These are phyloP conservation scores for Enteromius fasciolatus DNA, from an alignment of 2,797 vertebrate genomes.

Conservation along the genomic window DNA sequence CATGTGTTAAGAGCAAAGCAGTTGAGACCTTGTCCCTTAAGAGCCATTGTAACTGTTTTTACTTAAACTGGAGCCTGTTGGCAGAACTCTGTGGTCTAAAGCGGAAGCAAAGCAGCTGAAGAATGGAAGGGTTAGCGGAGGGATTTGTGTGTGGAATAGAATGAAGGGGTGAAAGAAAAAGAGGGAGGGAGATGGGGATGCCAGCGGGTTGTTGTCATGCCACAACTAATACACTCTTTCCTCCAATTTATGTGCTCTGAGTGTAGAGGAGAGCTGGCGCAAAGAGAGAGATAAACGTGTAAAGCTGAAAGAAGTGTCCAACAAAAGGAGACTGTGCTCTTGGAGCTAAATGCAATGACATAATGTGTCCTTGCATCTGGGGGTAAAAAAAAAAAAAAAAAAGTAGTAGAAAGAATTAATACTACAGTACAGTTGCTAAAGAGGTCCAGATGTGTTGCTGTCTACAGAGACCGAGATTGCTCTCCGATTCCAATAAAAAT, in stretches of 20 bases:
- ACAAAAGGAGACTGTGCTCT: slow-evolving; percentile 37
- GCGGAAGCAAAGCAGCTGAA: slow-evolving; percentile 59
- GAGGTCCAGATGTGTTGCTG: not conserved
- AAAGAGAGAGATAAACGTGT: slow-evolving; percentile 4
- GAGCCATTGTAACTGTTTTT: slow-evolving; percentile 29
- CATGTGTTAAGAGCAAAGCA: not conserved
- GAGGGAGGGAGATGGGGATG: slow-evolving; percentile 62
- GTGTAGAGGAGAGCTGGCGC: slow-evolving; percentile 22
- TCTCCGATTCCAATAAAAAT: too few relatives aligned
- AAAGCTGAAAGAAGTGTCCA: slow-evolving; percentile 25
- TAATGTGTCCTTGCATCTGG: slow-evolving; percentile 7
- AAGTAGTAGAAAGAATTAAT: too few relatives aligned
- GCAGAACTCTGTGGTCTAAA: slow-evolving; percentile 54
- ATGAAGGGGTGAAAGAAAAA: slow-evolving; percentile 1
- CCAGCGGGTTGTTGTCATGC: slow-evolving; percentile 71
- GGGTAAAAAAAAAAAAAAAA: not conserved
- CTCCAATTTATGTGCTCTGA: slow-evolving; percentile 54
- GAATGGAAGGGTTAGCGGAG: slow-evolving; percentile 46
- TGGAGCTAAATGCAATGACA: slow-evolving; percentile 44
- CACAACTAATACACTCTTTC: slow-evolving; percentile 72
- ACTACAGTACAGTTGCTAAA: not conserved
- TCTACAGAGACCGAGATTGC: too few relatives aligned
- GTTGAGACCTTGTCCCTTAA: not conserved
- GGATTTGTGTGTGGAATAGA: not conserved
- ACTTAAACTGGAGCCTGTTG: slow-evolving; percentile 49